Conservation (phyloP, 2,113 vertebrate species). For the Nannospalax galili region DNA sequence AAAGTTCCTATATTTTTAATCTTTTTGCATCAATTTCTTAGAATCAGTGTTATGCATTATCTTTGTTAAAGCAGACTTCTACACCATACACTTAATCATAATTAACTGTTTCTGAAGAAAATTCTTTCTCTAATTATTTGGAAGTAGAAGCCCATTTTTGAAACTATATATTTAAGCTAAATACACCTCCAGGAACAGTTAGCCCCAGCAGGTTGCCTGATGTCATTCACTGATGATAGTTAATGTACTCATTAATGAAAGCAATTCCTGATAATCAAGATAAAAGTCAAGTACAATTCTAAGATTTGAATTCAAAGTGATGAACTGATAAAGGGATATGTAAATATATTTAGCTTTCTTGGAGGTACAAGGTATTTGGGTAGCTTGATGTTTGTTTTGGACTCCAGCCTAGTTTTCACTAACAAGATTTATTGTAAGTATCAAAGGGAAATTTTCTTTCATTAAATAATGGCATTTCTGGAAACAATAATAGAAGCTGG, state of each 20-base stretch:
- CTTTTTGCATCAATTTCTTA: conserved; percentile 37
- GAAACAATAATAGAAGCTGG: conserved; percentile 55
- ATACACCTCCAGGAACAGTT: conserved; percentile 26
- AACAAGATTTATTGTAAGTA: conserved; percentile 70
- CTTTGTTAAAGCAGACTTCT: conserved; percentile 55
- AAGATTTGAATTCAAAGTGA: conserved; percentile 69
- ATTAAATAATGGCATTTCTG: conserved; percentile 57
- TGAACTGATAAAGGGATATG: conserved; percentile 67
- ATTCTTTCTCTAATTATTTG: conserved; percentile 42
- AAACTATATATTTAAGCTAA: too few species aligned
- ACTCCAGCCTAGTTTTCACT: conserved; percentile 39
- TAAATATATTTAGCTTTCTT: conserved; percentile 62
- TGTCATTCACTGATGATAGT: conserved; percentile 59
- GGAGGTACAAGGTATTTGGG: conserved; percentile 58
- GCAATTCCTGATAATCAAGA: conserved; percentile 61
- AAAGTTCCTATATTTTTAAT: neutral
- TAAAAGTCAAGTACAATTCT: conserved; percentile 76
- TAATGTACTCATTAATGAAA: conserved; percentile 72
- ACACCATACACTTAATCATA: conserved; percentile 50
- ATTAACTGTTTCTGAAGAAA: conserved; percentile 61
- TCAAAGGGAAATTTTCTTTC: conserved; percentile 71
- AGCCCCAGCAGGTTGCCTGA: conserved; percentile 34
- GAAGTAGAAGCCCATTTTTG: conserved; percentile 42
- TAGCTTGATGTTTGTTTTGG: conserved; percentile 66
- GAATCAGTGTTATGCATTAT: conserved; percentile 52